Conservation (phyloP, 2,113 vertebrate species). For the Colistium nudipinnis region DNA sequence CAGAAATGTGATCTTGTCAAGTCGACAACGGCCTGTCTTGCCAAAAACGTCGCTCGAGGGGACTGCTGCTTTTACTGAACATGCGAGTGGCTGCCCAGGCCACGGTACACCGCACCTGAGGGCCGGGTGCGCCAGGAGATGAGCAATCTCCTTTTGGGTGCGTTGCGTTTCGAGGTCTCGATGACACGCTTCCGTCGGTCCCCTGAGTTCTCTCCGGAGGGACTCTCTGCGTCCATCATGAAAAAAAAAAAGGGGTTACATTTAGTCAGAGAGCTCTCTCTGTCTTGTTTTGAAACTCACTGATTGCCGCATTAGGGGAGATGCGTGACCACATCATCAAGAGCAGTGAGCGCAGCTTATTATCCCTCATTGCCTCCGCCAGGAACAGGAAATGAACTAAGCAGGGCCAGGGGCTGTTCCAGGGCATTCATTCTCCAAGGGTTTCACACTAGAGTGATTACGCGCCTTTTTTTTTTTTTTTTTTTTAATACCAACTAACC, state of each 20-base stretch:
- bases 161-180: constrained; percentile 42
- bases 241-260: not conserved
- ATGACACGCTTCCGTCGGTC: constrained; percentile 55
- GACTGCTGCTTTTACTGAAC: constrained; percentile 24
- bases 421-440: constrained; percentile 58
- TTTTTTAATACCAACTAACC: constrained; percentile 67
- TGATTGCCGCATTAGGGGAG: constrained; percentile 55
- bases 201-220: constrained; percentile 16
- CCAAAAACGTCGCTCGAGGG: constrained; percentile 46
- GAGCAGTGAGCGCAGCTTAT: constrained; percentile 62
- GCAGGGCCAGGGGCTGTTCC: constrained; percentile 54
- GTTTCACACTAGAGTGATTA: constrained; percentile 63
- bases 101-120: constrained; percentile 38
- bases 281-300: constrained; percentile 14
- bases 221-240: constrained; percentile 17
- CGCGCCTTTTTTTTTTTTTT: constrained; percentile 55
- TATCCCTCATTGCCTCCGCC: constrained; percentile 73
- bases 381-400: constrained; percentile 80
- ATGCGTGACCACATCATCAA: constrained; percentile 59
- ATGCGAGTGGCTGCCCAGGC: constrained; percentile 38
- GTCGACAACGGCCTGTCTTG: constrained; percentile 39
- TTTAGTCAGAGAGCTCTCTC: constrained; percentile 17
- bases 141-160: constrained; percentile 38
- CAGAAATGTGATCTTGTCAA: constrained; percentile 56
- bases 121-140: constrained; percentile 37